Base-by-base conservation (phyloP, 2,797 vertebrate genomes). In the Podarcis siculus region DNA sequence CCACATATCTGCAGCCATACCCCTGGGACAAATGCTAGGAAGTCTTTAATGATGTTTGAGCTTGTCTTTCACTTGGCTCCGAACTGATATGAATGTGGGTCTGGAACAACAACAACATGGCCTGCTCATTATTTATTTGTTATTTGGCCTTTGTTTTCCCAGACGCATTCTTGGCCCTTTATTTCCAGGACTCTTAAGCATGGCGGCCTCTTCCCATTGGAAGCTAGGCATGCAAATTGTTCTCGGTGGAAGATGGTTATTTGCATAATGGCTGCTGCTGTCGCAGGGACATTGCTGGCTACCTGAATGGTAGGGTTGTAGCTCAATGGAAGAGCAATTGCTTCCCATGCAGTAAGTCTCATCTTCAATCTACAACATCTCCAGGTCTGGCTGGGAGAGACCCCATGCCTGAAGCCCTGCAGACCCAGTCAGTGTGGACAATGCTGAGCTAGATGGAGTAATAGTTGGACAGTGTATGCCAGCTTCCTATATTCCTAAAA, bases 31-130 rank as follows among this genome's bases (percentile, higher is more conserved):
- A 66, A 39, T 61, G 79, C 64, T n/a, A 49, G 79, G 12, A 86
- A 85, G 58, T 39, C 2, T 1, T 81, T 83, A 61, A 30, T 0
- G 58, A 42, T 0, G 0, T 45, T 45, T 42, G 49, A 58, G 2
- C 42, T 87, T 69, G 8, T 30, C 2, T 83, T 1, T 73, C 79
- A 2, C 8, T 69, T 73, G 64, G 67, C 35, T 76, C 79, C 67
- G 69, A 42, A 35, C 64, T 17, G 21, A 91, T 9, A 6, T 3
- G 8, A 86, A 39, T 8, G 21, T 15, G 87, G 49, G 35, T 71
- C 66, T 37, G 45, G 32, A 73, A 71, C 79, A 49, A 42, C 25
- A 49, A 39, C 32, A 77, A 72, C 83, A 82, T 73, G 55, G 58
- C 21, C 42, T 72, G n/a, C 64, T 25, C 69, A 32, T 32, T 73